A percentile compares a stretch with the other conserved stretches of the same genome.
Conservation (phyloP, 2,888 invertebrate species). For the Cephonodes hylas region DNA sequence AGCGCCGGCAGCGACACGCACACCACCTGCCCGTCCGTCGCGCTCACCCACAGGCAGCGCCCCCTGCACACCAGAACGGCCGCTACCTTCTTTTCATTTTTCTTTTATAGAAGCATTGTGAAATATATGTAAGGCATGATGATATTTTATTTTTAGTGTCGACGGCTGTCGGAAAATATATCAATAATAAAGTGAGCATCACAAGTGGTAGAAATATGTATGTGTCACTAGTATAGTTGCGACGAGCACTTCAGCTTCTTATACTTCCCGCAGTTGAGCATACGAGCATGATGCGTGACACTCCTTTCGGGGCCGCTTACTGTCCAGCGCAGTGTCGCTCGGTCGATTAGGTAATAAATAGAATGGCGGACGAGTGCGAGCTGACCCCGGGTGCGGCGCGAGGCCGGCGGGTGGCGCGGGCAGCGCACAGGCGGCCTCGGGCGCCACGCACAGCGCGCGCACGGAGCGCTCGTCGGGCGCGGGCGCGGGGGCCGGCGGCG, state of each 20-base stretch:
- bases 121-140: too few species aligned
- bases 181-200: too few species aligned
- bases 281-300: too few species aligned
- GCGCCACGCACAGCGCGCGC: slow-evolving; percentile 49
- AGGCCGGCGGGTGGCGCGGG: slow-evolving; percentile 43
- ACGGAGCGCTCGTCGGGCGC: slow-evolving; percentile 37
- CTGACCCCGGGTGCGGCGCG: slow-evolving; percentile 38
- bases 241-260: too few species aligned
- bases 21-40: slow-evolving; percentile 37
- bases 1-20: slow-evolving; percentile 50
- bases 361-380: neutral
- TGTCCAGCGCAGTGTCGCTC: neutral
- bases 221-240: too few species aligned
- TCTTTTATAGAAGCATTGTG: neutral
- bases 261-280: too few species aligned
- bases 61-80: slow-evolving; percentile 33
- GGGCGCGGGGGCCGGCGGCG: slow-evolving; percentile 22
- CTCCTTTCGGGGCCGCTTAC: too few species aligned
- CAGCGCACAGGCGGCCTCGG: slow-evolving; percentile 24
- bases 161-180: too few species aligned
- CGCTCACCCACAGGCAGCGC: slow-evolving; percentile 50
- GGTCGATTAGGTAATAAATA: neutral
- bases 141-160: too few species aligned
- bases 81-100: neutral
- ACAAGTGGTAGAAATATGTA: too few species aligned